Conservation (phyloP, 2,113 vertebrate genomes). For the Paramormyrops kingsleyae region DNA sequence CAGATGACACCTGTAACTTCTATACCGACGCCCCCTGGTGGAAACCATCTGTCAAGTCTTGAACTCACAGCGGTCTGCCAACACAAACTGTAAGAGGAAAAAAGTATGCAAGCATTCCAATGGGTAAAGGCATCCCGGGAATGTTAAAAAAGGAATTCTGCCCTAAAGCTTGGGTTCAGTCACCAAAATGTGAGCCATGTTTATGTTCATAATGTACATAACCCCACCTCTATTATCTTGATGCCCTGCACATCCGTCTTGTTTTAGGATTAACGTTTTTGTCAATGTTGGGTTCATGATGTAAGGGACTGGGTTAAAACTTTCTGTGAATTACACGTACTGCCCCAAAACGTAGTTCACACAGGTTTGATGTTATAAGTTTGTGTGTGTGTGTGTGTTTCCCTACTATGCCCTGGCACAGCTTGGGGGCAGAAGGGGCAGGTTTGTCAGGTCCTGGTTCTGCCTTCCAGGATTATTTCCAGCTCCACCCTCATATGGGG, state of each 20-base stretch:
- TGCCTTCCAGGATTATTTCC: not conserved
- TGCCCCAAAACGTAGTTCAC: not conserved
- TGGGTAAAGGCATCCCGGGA: not conserved
- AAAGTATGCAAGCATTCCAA: not conserved
- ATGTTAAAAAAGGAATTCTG: slow-evolving; percentile 1
- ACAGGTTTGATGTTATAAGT: not conserved
- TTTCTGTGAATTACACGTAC: not conserved
- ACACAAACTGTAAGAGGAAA: not conserved
- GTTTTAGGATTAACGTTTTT: not conserved
- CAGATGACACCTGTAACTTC: not conserved
- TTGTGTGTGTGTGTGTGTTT: not conserved
- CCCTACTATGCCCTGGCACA: not conserved
- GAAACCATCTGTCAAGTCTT: not conserved
- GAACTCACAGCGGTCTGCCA: not conserved
- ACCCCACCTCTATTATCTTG: not conserved
- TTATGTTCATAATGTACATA: not conserved
- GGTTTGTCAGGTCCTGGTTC: not conserved
- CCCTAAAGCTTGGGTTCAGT: not conserved
- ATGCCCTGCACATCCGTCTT: not conserved
- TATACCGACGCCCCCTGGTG: not conserved
- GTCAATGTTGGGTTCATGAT: not conserved
- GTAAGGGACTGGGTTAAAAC: not conserved
- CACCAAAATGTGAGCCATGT: not conserved
- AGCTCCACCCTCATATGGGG: not conserved
- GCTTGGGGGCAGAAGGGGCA: not conserved